These are phyloP conservation scores for Bombus impatiens DNA, from an alignment of 1,140 invertebrate genomes.

Conservation along the genomic window DNA sequence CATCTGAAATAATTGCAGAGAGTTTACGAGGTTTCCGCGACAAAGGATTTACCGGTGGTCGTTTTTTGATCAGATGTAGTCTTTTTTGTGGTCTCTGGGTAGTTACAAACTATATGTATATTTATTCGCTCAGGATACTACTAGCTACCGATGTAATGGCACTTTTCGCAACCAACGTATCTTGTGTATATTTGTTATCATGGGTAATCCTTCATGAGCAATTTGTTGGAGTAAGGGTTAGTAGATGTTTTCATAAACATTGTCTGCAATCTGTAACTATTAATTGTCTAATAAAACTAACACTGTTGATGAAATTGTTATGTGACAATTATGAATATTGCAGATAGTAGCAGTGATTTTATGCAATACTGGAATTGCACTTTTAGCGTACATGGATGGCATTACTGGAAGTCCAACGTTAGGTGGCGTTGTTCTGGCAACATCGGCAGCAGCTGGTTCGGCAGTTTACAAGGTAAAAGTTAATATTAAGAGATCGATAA, in stretches of 20 bases:
- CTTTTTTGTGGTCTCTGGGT: slow-evolving; percentile 96
- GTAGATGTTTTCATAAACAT: slow-evolving; percentile 72
- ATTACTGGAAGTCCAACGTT: slow-evolving; percentile 94
- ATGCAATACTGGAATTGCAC: slow-evolving; percentile 95
- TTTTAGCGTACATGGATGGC: slow-evolving; percentile 97
- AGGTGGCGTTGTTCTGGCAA: slow-evolving; percentile 95
- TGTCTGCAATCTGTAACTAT: not conserved
- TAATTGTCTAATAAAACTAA: not conserved
- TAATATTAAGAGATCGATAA: not conserved
- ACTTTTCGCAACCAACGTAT: slow-evolving; percentile 95
- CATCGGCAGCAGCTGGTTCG: slow-evolving; percentile 93
- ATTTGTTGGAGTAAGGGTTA: slow-evolving; percentile 96
- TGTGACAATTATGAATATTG: slow-evolving; percentile 41
- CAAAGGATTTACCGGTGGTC: slow-evolving; percentile 92
- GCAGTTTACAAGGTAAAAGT: slow-evolving; percentile 93
- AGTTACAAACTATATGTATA: slow-evolving; percentile 96
- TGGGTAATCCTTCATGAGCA: slow-evolving; percentile 98
- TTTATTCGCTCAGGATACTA: slow-evolving; percentile 91
- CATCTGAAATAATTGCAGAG: slow-evolving; percentile 89
- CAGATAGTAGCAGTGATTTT: slow-evolving; percentile 97
- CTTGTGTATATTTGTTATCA: slow-evolving; percentile 95
- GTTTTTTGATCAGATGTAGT: slow-evolving; percentile 92
- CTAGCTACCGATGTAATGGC: slow-evolving; percentile 95
- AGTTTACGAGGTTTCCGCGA: slow-evolving; percentile 92
- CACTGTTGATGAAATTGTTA: not conserved